Evolutionary conservation across 2,113 vertebrate genomes (phyloP).

Genomic region (Coracopsis vasa): DNA sequence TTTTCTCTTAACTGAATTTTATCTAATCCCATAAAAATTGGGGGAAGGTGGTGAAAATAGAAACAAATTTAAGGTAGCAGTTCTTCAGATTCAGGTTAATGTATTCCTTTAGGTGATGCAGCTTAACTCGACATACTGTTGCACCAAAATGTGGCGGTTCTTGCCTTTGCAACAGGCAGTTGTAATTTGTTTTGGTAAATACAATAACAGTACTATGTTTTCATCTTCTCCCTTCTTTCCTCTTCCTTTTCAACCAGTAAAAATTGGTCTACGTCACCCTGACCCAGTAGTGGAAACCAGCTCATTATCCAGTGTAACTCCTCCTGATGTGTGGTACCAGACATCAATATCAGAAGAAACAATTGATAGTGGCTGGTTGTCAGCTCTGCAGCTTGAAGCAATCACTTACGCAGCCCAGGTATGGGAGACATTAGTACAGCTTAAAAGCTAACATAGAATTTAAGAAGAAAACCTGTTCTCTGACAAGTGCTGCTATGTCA

Average conservation of each 20-base stretch:
- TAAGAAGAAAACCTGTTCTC: not conserved
- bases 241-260: slow-evolving; percentile 75
- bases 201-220: not conserved
- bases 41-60: not conserved
- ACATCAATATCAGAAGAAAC: slow-evolving; percentile 92
- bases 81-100: not conserved
- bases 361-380: slow-evolving; percentile 94
- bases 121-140: not conserved
- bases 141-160: not conserved
- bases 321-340: slow-evolving; percentile 96
- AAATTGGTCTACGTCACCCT: slow-evolving; percentile 91
- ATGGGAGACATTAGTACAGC: not conserved
- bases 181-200: not conserved
- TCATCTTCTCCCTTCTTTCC: not conserved
- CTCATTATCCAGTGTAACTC: slow-evolving; percentile 93
- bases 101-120: not conserved
- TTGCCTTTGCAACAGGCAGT: not conserved
- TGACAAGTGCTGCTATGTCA: not conserved
- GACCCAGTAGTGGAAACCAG: slow-evolving; percentile 98
- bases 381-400: slow-evolving; percentile 95
- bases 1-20: not conserved
- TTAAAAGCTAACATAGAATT: not conserved
- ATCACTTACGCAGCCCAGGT: slow-evolving; percentile 97
- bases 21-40: not conserved
- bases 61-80: not conserved